Base-by-base conservation (phyloP, 2,113 vertebrate species). In the Panthera leo region DNA sequence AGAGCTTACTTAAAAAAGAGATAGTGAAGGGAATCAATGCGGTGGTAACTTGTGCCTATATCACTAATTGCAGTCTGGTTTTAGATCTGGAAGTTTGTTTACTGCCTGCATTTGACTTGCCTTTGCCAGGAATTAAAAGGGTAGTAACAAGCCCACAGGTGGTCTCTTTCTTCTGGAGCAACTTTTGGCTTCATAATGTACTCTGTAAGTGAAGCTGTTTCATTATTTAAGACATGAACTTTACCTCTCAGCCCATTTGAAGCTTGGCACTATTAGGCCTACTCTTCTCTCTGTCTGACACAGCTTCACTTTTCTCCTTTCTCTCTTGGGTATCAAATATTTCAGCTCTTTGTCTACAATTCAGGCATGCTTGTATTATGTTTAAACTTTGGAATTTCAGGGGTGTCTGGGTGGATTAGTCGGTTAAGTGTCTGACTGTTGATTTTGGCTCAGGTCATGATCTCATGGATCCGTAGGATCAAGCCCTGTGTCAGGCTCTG, bases 111-210 rank as follows among this genome's bases (percentile, higher is more conserved):
- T 29, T 85, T 71, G 67, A 67, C 82, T 61, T 75, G 45, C 45
- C 23, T 91, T 83, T 18, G 42, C 45, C 53, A 73, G 73, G 25
- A 67, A 55, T 36, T 85, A 34, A 67, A n/a, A 76, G 48, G 18
- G 80, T 84, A 5, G 29, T 29, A 14, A 73, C 45, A 73, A 82
- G 70, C 8, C 58, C 48, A 94, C 65, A 27, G 45, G 16, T 83
- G 48, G 25, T 70, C 87, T 95, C 80, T 90, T 29, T 91, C 48
- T 94, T 95, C 21, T 21, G 85, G 55, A 80, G 45, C 42, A 94
- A 11, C 34, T 19, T 88, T 89, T 78, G 85, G 36, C 68, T 96
- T 55, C 34, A 0, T 85, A 36, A 78, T 93, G 31, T 19, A 45
- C 23, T 90, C 34, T 39, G 7, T 63, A 87, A 84, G 31, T 68